Conservation (phyloP, 2,113 vertebrate species). For the Irena cyanogastra region DNA sequence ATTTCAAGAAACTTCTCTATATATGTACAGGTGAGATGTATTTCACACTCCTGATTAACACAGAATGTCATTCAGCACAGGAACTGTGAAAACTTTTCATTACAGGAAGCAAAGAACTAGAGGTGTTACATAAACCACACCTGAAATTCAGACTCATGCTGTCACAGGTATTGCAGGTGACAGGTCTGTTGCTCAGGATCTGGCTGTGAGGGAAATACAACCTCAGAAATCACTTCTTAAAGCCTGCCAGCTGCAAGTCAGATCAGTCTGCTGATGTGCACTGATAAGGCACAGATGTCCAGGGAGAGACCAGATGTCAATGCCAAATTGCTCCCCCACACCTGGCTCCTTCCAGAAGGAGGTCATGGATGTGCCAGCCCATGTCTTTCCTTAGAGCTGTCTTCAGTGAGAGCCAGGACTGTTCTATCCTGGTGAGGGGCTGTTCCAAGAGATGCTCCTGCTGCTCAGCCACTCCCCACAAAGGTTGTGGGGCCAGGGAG, state of each 20-base stretch:
- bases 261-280: background rate
- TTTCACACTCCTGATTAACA: background rate
- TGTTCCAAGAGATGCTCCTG: background rate
- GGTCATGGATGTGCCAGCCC: background rate
- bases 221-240: background rate
- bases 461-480: background rate
- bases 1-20: background rate
- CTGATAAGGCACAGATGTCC: background rate
- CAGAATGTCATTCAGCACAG: background rate
- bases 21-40: background rate
- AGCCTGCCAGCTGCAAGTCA: background rate
- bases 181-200: background rate
- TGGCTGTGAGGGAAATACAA: background rate
- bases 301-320: background rate
- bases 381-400: background rate
- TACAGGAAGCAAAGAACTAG: background rate
- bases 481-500: background rate
- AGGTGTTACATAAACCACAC: background rate
- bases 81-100: background rate
- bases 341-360: background rate
- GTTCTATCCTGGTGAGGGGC: background rate
- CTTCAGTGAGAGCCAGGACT: background rate
- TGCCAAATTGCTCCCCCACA: fast-evolving
- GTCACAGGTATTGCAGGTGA: background rate
- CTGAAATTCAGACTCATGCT: background rate